phyloP scores from a whole-genome alignment of 53 echinoderm and acorn worm species.

The Holothuria leucospilota region DNA sequence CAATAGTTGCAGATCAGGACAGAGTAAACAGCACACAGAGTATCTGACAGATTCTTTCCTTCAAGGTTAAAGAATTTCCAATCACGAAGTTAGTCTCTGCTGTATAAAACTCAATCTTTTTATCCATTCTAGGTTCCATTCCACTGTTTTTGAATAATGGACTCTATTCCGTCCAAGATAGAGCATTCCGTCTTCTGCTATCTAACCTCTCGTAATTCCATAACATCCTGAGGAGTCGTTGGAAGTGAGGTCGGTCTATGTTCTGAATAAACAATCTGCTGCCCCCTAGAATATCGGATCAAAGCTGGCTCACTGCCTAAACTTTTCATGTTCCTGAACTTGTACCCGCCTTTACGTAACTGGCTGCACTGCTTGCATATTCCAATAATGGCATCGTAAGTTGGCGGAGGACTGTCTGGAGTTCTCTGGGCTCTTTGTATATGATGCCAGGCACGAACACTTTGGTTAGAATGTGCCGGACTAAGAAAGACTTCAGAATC shows the following conservation, averaged over 20 bases:
- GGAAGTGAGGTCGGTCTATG: constrained; percentile 42
- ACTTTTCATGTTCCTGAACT: constrained; percentile 27
- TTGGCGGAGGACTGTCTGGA: constrained; percentile 92
- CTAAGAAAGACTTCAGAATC: constrained; percentile 81
- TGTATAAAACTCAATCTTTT: too few species aligned
- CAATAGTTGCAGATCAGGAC: too few species aligned
- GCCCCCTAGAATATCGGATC: constrained; percentile 21
- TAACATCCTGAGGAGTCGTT: constrained; percentile 45
- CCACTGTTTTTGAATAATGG: too few species aligned
- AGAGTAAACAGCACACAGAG: too few species aligned
- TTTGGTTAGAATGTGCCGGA: constrained; percentile 78
- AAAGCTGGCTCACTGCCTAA: constrained; percentile 46
- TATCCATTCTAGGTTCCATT: too few species aligned
- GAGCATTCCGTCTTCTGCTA: too few species aligned
- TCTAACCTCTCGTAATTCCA: constrained; percentile 33
- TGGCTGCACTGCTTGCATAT: constrained; percentile 73
- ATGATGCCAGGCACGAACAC: constrained; percentile 46
- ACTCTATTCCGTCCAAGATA: too few species aligned
- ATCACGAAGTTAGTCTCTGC: too few species aligned
- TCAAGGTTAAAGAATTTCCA: too few species aligned
- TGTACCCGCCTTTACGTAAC: constrained; percentile 41
- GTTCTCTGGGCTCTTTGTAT: constrained; percentile 72
- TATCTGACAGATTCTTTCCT: too few species aligned
- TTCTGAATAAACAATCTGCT: constrained; percentile 23
- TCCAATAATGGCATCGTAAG: constrained; percentile 85